Evolutionary conservation across 2,888 invertebrate species (phyloP).

Genomic region (Megastigmus dorsalis): DNA sequence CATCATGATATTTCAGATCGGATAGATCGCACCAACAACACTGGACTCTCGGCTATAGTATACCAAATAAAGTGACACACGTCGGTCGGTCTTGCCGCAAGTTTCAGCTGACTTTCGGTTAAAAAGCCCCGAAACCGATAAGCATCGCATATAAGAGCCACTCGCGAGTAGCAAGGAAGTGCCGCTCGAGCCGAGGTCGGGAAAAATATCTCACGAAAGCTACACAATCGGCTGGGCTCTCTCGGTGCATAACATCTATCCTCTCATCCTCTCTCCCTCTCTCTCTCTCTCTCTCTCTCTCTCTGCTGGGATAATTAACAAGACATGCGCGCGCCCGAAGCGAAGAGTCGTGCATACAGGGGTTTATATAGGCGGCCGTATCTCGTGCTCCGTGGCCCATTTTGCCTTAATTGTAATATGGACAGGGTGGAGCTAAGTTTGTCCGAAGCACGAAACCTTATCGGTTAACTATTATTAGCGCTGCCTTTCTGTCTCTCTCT

Average conservation of each 20-base stretch:
- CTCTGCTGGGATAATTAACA: conserved; percentile 16
- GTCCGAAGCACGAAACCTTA: conserved; percentile 33
- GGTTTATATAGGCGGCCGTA: too few relatives aligned
- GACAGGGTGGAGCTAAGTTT: conserved; percentile 36
- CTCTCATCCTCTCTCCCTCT: background rate
- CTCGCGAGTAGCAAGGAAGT: too few relatives aligned
- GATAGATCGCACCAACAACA: too few relatives aligned
- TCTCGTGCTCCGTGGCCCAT: conserved; percentile 29
- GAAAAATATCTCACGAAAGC: background rate
- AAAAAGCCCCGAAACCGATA: conserved; percentile 12
- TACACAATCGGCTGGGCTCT: background rate
- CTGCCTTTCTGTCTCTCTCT: too few relatives aligned
- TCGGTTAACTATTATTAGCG: conserved; percentile 41
- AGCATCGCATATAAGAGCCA: too few relatives aligned
- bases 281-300: conserved; percentile 2
- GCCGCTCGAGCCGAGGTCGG: too few relatives aligned
- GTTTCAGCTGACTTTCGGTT: conserved; percentile 20
- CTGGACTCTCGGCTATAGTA: too few relatives aligned
- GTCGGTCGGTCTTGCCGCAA: too few relatives aligned
- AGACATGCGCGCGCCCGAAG: conserved; percentile 2
- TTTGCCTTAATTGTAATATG: conserved; percentile 50
- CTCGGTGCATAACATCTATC: too few relatives aligned
- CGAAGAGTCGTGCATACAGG: background rate
- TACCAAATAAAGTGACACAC: too few relatives aligned
- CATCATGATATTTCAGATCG: too few relatives aligned